These are phyloP conservation scores for Sebastes fasciatus DNA, from an alignment of 2,113 vertebrate species.

Conservation along the genomic window DNA sequence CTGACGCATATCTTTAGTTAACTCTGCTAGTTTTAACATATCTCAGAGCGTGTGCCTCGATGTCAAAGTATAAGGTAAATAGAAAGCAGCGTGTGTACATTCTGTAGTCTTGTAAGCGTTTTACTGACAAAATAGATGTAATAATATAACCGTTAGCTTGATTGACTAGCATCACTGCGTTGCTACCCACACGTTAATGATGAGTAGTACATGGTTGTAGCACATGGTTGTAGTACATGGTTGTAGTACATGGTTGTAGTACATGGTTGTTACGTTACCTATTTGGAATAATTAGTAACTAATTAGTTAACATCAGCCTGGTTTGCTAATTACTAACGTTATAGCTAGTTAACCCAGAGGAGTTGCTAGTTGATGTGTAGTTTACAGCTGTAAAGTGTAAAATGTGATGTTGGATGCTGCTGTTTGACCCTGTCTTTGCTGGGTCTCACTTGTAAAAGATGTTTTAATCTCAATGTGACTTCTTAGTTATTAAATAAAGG, in stretches of 20 bases:
- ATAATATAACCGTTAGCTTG: background rate
- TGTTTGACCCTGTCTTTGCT: too few relatives aligned
- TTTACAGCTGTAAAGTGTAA: background rate
- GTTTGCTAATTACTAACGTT: too few relatives aligned
- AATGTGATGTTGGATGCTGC: too few relatives aligned
- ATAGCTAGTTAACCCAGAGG: background rate
- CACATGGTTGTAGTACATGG: too few relatives aligned
- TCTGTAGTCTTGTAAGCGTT: background rate
- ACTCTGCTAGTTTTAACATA: too few relatives aligned
- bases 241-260: too few relatives aligned
- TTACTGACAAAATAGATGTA: background rate
- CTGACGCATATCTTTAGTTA: background rate
- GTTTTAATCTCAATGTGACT: too few relatives aligned
- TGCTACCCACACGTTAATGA: background rate
- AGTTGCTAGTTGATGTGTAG: background rate
- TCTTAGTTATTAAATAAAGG: too few relatives aligned
- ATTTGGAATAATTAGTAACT: background rate
- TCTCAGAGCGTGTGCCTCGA: slow-evolving; percentile 7
- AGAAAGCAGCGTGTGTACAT: background rate
- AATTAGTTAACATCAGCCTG: background rate
- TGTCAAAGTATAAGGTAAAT: slow-evolving; percentile 81
- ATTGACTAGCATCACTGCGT: background rate
- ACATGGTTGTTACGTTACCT: background rate
- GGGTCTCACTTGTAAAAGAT: too few relatives aligned
- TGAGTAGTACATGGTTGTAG: background rate